Evolutionary conservation across 2,888 invertebrate genomes (phyloP), one percentile per base, ranked within the genome.

Genomic region (Acanthococcus lagerstroemiae): DNA sequence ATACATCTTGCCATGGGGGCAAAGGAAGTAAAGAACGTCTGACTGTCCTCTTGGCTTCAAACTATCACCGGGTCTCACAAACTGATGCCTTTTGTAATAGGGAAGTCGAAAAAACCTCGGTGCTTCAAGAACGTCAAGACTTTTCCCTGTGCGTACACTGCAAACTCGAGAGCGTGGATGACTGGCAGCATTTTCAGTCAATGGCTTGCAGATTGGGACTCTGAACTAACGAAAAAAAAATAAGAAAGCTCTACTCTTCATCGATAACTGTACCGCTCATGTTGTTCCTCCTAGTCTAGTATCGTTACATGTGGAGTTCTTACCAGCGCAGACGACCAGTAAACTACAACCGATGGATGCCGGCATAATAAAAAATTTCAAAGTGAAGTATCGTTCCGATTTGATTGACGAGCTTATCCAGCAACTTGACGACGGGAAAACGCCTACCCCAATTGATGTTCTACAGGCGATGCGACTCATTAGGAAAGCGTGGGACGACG

Each of bases 81-180:
- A 74, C 69, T 71, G 21, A 61, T 22, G 25, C 70, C 69, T 37
- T 67, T 74, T 3, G 67, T 74, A n/a, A 74, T 75, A 26, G 74
- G 74, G 24, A 75, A 74, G 72, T 65, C 72, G 44, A 70, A 72
- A 67, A 73, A 73, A 68, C 73, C 75, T 12, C 67, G 71, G 55
- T 73, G 72, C 69, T 74, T 74, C 68, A 72, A 66, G 58, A 60
- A 58, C 15, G 56, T 68, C 15, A 68, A 70, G 63, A 67, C 67
- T 15, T 61, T 71, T 69, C 73, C 73, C 46, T 66, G 72, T 24
- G 70, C 66, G 19, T 75, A 74, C 69, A 69, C 69, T 69, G 67
- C 70, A 37, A 75, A 74, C 65, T 70, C 61, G 60, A 74, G 68
- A 67, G 66, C 60, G 22, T 66, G 66, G 55, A 68, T 66, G 60